Evolutionary conservation across 2,797 vertebrate genomes (phyloP), one percentile per base, ranked within the genome.

Genomic region (Coranthus polyacanthus): DNA sequence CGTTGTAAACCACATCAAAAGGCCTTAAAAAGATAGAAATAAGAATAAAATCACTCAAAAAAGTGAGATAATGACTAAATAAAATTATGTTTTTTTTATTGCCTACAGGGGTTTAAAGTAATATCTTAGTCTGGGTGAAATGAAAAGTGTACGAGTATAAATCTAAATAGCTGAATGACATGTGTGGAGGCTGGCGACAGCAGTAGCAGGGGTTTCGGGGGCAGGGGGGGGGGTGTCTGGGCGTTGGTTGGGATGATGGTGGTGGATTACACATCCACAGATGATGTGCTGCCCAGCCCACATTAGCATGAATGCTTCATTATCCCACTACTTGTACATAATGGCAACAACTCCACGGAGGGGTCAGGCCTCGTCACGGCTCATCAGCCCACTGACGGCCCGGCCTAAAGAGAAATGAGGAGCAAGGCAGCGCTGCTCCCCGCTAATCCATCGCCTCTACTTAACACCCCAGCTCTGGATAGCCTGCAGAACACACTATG

Each of bases 231-330:
- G 44, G 62, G 21, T 13, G 49, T 83, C 72, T 72, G 78, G 73
- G 77, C 44, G 76, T 61, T 66, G 78, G 82, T 81, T 18, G 67
- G 68, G 81, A 82, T 75, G 78, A 85, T 86, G 72, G 67, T 64
- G 71, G 79, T 84, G 79, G 84, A 91, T 89, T 89, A 89, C 86
- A 87, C 79, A 68, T 72, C 79, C 64, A 51, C 87, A 87, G 90
- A 92, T 88, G 89, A 89, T 90, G 84, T 82, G 88, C 87, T 76
- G 82, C 86, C 71, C 59, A 39, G 81, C 75, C 83, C 61, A 90
- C 93, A 94, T 94, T 94, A 94, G 91, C 92, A 94, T 93, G 91
- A 92, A 94, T 90, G 92, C 94, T 93, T 95, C 94, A 94, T 95
- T 95, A 95, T 94, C 89, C 88, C 85, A 82, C 81, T 91, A 90